Evolutionary conservation across 1,140 invertebrate genomes (phyloP).

Genomic region (Drosophila kikkawai): DNA sequence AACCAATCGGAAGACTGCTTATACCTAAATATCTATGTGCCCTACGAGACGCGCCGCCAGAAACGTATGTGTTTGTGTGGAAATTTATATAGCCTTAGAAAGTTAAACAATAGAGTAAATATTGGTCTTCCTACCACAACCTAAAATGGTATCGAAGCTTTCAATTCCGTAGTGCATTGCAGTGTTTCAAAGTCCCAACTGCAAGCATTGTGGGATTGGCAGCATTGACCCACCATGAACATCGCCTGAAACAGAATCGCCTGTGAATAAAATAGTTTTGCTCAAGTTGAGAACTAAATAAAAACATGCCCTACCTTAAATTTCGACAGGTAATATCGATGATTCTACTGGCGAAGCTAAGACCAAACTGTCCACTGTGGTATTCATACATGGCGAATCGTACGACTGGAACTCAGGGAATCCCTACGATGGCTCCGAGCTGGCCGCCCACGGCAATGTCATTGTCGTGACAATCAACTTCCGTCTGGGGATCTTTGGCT

Average conservation of each 20-base stretch:
- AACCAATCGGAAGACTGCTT: conserved; percentile 99
- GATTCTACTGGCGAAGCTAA: conserved; percentile 15
- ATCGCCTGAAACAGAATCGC: not conserved
- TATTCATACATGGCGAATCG: conserved; percentile 97
- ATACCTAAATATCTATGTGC: conserved; percentile 98
- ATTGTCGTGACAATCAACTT: conserved; percentile 99
- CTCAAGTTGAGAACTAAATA: too few relatives aligned
- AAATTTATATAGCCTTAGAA: not conserved
- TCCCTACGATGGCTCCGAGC: conserved; percentile 96
- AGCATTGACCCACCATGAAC: conserved; percentile 38
- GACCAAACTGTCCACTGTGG: conserved; percentile 88
- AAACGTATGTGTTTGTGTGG: conserved; percentile 61
- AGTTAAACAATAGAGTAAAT: not conserved
- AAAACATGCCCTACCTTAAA: too few relatives aligned
- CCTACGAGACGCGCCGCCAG: conserved; percentile 85
- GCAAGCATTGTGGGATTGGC: conserved; percentile 96
- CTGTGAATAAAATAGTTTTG: not conserved
- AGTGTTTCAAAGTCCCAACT: conserved; percentile 90
- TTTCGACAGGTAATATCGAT: conserved; percentile 40
- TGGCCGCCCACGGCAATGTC: conserved; percentile 95
- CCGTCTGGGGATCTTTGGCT: conserved; percentile 98
- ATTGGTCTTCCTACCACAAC: not conserved
- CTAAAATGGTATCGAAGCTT: conserved; percentile 83
- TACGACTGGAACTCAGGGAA: conserved; percentile 98
- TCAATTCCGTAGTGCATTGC: conserved; percentile 98